Percentiles rank a stretch among this genome's conserved stretches.
These are phyloP conservation scores for Agrypnus murinus DNA, from an alignment of 2,888 invertebrate genomes.

Conservation along the genomic window DNA sequence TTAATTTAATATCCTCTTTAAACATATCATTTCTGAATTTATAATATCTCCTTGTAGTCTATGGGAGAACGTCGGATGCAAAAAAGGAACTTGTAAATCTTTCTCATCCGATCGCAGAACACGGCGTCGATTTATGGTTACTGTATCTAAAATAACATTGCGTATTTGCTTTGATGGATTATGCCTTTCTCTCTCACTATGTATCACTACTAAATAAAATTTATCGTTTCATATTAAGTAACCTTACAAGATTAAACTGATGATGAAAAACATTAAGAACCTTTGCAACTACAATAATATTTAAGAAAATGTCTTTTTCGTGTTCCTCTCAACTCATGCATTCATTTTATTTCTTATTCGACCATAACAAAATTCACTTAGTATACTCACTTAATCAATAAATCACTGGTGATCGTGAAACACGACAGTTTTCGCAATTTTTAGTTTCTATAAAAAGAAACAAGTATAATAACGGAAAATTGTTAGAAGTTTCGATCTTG, in stretches of 20 bases:
- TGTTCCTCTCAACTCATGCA: slow-evolving; percentile 17
- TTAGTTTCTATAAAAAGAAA: too few species aligned
- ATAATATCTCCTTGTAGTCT: background rate
- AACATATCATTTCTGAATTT: too few species aligned
- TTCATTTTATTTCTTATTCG: background rate
- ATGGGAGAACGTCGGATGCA: slow-evolving; percentile 57
- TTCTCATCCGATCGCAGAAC: slow-evolving; percentile 65
- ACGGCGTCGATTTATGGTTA: slow-evolving; percentile 63
- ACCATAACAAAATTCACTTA: slow-evolving; percentile 8
- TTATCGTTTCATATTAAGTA: slow-evolving; percentile 3
- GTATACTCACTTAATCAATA: slow-evolving; percentile 5
- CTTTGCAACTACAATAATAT: background rate
- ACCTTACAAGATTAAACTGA: background rate
- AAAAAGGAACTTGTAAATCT: slow-evolving; percentile 64
- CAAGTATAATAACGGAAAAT: background rate
- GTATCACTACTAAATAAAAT: slow-evolving; percentile 28
- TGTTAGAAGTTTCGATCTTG: slow-evolving; percentile 1
- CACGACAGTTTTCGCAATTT: slow-evolving; percentile 33
- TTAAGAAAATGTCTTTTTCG: slow-evolving; percentile 14
- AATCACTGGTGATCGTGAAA: slow-evolving; percentile 31
- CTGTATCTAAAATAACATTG: slow-evolving; percentile 51
- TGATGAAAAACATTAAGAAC: background rate
- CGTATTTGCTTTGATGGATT: slow-evolving; percentile 52
- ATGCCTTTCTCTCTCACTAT: slow-evolving; percentile 36
- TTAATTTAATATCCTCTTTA: too few species aligned